Conservation (phyloP, 2,797 vertebrate species). For the Alca torda region DNA sequence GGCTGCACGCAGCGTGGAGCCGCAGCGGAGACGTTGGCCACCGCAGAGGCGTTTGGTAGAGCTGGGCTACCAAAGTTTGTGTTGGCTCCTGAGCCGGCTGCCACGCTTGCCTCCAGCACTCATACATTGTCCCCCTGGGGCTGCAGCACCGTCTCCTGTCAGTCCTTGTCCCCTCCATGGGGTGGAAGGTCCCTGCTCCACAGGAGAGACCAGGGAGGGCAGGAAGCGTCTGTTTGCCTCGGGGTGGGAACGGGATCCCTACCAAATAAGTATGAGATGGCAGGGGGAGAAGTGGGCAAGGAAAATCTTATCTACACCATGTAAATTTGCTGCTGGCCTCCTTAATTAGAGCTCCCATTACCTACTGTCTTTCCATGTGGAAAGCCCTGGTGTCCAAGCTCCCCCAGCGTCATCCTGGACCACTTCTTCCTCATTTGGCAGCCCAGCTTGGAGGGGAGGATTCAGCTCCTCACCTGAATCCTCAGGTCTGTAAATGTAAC, state of each 20-base stretch:
- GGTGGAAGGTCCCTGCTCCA: neutral
- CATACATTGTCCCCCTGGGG: rapidly evolving
- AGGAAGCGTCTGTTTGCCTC: neutral
- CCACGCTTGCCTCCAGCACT: neutral
- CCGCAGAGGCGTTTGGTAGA: rapidly evolving
- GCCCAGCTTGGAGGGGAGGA: neutral
- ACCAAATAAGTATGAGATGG: neutral
- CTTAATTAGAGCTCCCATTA: neutral
- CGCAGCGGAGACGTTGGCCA: rapidly evolving
- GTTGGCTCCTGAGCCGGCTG: rapidly evolving
- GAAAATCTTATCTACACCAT: neutral
- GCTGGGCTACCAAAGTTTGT: neutral
- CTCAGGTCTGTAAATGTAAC: neutral
- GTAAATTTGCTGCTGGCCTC: neutral
- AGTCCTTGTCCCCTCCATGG: no score
- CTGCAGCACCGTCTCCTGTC: neutral
- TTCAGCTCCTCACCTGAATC: neutral
- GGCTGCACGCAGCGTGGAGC: rapidly evolving
- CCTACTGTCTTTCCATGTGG: neutral
- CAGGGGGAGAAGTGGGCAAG: neutral
- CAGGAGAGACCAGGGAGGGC: neutral
- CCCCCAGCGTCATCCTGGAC: neutral
- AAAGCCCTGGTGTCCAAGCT: neutral
- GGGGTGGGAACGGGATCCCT: rapidly evolving
- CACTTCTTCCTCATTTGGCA: neutral